Base-by-base conservation (phyloP, 2,888 invertebrate species). In the Drosophila affinis region DNA sequence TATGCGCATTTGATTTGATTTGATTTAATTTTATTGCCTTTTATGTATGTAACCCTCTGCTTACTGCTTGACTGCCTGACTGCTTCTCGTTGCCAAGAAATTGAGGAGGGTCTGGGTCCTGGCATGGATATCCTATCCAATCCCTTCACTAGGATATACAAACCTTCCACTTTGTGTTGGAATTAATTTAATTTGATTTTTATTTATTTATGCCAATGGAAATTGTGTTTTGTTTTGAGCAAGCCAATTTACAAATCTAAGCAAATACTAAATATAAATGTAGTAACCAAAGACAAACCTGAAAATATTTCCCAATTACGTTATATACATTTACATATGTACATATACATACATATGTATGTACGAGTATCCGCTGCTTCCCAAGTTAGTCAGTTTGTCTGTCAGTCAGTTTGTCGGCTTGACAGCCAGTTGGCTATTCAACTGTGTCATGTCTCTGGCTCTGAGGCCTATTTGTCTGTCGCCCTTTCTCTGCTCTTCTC, bases 131-230 rank as follows among this genome's bases (percentile, higher is more conserved):
- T 18, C 18, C 18, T 18, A 18, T 18, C 21, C 21, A 3, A 3
- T 21, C 3, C 21, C 21, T 21, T 21, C 21, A 34, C 12, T 32
- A 14, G 44, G 24, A 76, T 29, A 49, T 55, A 63, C 61, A 39
- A 63, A 60, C 49, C 17, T 64, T 56, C 68, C 72, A 58, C 39
- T 61, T 61, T 75, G 67, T 51, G 21, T 51, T 62, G 64, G 80
- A 82, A 87, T 87, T 83, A 83, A 87, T 87, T 85, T 82, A 68
- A 83, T 87, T 82, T 87, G 83, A 87, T 77, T 82, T 82, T 85
- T 85, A 87, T 82, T 82, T 79, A 82, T 82, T 79, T 85, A 85
- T 85, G 77, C 86, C 75, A 69, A 77, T 75, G 68, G 65, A 49
- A 65, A 54, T 44, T 54, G 67, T 53, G 21, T 18, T 45, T 1